These are phyloP conservation scores for Maconellicoccus hirsutus DNA, from an alignment of 1,140 invertebrate species.

Conservation along the genomic window DNA sequence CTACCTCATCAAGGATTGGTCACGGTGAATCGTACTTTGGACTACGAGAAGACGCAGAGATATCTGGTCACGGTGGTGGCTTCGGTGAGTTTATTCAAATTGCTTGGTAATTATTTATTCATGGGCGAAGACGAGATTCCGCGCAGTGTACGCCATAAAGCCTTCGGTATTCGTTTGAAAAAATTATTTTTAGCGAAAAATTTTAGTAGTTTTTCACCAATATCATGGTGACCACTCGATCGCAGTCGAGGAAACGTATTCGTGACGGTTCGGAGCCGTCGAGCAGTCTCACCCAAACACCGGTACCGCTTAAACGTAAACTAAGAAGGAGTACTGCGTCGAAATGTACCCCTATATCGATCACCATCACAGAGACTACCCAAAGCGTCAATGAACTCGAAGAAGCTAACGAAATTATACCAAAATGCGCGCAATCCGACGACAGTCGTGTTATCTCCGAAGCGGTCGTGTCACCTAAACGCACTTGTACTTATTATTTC, in stretches of 20 bases:
- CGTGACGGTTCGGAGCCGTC: background rate
- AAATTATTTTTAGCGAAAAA: background rate
- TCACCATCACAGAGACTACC: too few species aligned
- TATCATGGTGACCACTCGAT: background rate
- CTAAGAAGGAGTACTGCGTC: background rate
- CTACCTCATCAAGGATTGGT: constrained; percentile 81
- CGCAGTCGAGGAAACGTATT: background rate
- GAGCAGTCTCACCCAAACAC: background rate
- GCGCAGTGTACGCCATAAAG: background rate
- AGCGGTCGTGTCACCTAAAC: too few species aligned
- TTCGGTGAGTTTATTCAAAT: constrained; percentile 52
- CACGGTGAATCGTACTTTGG: constrained; percentile 73
- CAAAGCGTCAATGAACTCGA: too few species aligned
- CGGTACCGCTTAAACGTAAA: background rate
- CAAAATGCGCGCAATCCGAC: too few species aligned
- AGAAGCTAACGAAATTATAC: too few species aligned
- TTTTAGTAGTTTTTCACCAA: background rate
- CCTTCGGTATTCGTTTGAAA: background rate
- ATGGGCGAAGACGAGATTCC: background rate
- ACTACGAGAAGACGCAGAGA: constrained; percentile 77
- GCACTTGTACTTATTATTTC: too few species aligned
- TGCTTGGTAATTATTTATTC: background rate
- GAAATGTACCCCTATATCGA: too few species aligned
- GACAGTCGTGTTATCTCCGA: too few species aligned
- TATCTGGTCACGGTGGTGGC: constrained; percentile 81